Base-by-base conservation (phyloP, 2,797 vertebrate genomes). In the Enteromius argenteus region DNA sequence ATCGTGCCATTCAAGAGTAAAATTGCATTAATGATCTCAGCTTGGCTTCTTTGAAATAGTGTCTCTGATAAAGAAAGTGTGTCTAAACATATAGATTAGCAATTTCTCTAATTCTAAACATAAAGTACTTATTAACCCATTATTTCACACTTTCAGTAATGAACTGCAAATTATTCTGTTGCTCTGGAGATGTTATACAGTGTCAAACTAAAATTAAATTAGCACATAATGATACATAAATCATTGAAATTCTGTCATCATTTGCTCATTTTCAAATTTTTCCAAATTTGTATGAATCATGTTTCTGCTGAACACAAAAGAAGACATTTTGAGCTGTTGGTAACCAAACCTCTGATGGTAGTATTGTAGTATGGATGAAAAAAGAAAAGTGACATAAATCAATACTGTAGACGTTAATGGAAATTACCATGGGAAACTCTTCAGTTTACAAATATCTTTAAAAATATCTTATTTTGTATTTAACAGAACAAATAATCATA, bases 21-120 rank as follows among this genome's bases (percentile, higher is more conserved):
- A 84, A 87, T 84, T 66, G 81, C 78, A 84, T 81, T 84, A 84
- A 87, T 82, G 81, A 86, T 81, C 79, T 75, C 75, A 60, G 69
- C 74, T 56, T 71, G 72, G 44, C 14, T 78, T 23, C 58, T 86
- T 75, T 77, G 13, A 23, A 88, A 67, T 27, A 15, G 6, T 58
- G 44, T 82, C 19, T 68, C 73, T 81, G 46, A 37, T 30, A 85
- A 72, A 68, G 14, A 60, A 32, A 56, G 23, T 14, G 23, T 30
- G 3, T 60, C 53, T 81, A 72, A 72, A 81, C 11, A 35, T 23
- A 72, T 1, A 58, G 10, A 44, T 14, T 32, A 44, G 10, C 15
- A 19, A 19, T 44, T 30, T 19, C 0, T 27, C 32, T 51, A 10
- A 66, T 67, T 67, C 11, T 67, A n/a, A n/a, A 49, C 32, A 51